Evolutionary conservation across 2,888 invertebrate species (phyloP).

Genomic region (Calliphora vomitoria): DNA sequence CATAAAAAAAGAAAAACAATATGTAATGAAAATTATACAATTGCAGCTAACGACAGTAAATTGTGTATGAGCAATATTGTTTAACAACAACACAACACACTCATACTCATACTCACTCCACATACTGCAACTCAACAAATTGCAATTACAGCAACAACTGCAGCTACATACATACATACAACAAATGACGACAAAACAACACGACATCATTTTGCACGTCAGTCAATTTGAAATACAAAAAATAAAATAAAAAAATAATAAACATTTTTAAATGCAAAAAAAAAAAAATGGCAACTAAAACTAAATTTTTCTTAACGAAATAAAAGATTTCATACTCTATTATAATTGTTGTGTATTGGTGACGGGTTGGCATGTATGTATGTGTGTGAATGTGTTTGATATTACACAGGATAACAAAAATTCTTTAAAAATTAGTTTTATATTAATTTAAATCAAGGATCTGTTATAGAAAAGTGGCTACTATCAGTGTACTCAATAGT

Average conservation of each 20-base stretch:
- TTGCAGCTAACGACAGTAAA: constrained; percentile 65
- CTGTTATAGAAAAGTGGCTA: no score
- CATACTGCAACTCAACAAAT: constrained; percentile 48
- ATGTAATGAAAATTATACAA: constrained; percentile 49
- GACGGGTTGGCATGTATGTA: not conserved
- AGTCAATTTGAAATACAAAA: constrained; percentile 69
- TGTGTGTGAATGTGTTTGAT: not conserved
- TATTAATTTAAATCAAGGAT: no score
- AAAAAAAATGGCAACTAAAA: constrained; percentile 64
- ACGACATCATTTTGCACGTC: constrained; percentile 83
- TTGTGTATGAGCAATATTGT: constrained; percentile 36
- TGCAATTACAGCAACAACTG: constrained; percentile 65
- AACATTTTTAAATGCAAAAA: constrained; percentile 27
- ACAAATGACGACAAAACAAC: constrained; percentile 76
- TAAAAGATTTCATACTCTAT: constrained; percentile 29
- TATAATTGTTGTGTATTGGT: constrained; percentile 36
- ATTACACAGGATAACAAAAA: constrained; percentile 50
- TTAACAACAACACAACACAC: not conserved
- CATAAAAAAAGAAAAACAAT: constrained; percentile 12
- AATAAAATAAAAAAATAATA: constrained; percentile 42
- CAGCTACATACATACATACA: constrained; percentile 31
- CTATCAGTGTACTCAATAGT: no score
- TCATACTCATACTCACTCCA: not conserved
- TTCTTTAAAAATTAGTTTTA: not conserved
- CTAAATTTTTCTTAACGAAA: constrained; percentile 40